These are phyloP conservation scores for Heliothis virescens DNA, from an alignment of 1,140 invertebrate genomes.

Conservation along the genomic window DNA sequence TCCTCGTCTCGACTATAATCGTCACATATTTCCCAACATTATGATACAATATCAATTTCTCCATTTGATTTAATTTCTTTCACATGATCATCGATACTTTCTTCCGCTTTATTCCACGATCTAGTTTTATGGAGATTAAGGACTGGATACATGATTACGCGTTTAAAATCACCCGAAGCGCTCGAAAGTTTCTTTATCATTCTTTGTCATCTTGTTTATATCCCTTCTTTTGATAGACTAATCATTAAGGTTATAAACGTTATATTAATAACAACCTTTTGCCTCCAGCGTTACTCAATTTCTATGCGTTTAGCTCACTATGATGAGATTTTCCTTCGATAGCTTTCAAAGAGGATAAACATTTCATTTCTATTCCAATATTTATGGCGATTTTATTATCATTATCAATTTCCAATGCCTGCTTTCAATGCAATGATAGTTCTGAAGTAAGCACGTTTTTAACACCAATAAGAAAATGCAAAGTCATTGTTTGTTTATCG, in stretches of 20 bases:
- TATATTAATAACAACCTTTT: too few species aligned
- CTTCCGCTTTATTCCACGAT: not conserved
- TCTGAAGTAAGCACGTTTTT: not conserved
- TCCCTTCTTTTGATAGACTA: not conserved
- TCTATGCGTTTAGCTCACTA: too few species aligned
- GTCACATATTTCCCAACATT: not conserved
- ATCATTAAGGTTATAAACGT: too few species aligned
- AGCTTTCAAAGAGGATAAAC: too few species aligned
- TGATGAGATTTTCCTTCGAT: too few species aligned
- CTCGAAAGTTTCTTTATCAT: too few species aligned
- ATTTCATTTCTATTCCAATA: too few species aligned
- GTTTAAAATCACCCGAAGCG: too few species aligned
- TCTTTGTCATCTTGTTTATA: too few species aligned
- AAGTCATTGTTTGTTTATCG: not conserved
- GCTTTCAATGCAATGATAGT: not conserved
- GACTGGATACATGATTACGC: not conserved
- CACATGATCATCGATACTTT: constrained; percentile 16
- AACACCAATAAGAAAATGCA: not conserved
- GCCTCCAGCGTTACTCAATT: too few species aligned
- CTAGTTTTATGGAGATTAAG: not conserved
- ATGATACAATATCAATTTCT: constrained; percentile 28
- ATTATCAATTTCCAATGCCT: too few species aligned
- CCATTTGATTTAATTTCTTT: not conserved
- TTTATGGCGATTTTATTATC: too few species aligned
- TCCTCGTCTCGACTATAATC: constrained; percentile 2